Evolutionary conservation across 2,797 vertebrate species (phyloP).

Genomic region (Gallinago solitaria): DNA sequence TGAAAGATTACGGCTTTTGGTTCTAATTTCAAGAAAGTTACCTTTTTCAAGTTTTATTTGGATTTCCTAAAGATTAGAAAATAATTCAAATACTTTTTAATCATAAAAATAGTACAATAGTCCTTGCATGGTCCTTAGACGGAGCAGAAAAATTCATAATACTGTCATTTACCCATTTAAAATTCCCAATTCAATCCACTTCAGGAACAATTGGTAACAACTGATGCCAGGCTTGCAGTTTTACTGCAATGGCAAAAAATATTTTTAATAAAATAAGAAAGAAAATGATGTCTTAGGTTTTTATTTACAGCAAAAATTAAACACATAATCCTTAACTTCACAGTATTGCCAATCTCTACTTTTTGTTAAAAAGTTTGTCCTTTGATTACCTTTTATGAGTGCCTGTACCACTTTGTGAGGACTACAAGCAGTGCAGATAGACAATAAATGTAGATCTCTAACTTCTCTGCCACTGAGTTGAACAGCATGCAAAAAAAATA

Average conservation of each 20-base stretch:
- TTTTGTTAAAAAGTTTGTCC: not conserved
- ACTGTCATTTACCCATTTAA: not conserved
- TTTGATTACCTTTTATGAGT: not conserved
- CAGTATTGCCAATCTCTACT: not conserved
- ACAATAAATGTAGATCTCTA: not conserved
- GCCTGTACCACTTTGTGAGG: not conserved
- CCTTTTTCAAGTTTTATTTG: constrained; percentile 33
- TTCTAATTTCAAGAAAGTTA: constrained; percentile 55
- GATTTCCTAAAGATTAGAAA: constrained; percentile 8
- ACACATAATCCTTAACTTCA: not conserved
- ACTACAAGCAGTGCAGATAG: not conserved
- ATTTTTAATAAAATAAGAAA: not conserved
- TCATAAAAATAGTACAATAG: not conserved
- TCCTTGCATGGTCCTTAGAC: not conserved
- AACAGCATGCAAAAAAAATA: not conserved
- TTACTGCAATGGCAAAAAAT: not conserved
- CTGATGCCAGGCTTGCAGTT: not conserved
- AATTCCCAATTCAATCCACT: not conserved
- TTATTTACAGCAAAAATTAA: not conserved
- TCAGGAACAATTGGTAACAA: not conserved
- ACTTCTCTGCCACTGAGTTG: not conserved
- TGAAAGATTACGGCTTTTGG: constrained; percentile 38
- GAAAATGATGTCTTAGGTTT: not conserved
- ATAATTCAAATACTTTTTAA: not conserved
- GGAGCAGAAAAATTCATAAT: not conserved